Conservation (phyloP, 1,140 invertebrate genomes). For the Druon quercuslanigerum region DNA sequence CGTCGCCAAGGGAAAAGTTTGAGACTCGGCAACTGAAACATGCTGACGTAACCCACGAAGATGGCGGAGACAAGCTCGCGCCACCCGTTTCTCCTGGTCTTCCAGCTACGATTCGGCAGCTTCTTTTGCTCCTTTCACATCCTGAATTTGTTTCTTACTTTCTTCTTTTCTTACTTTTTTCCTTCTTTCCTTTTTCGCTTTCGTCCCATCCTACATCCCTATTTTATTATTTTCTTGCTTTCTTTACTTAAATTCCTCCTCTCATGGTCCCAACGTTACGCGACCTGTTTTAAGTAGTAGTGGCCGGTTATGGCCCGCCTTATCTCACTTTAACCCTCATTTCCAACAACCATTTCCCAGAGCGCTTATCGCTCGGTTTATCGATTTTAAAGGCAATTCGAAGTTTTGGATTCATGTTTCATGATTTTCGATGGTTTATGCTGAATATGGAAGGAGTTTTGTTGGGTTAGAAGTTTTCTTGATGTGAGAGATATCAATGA, state of each 20-base stretch:
- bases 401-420: neutral
- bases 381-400: slow-evolving; percentile 7
- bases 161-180: slow-evolving; percentile 51
- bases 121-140: slow-evolving; percentile 51
- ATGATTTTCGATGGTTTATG: neutral
- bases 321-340: slow-evolving; percentile 23
- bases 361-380: slow-evolving; percentile 15
- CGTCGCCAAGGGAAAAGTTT: slow-evolving; percentile 70
- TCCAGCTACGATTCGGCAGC: slow-evolving; percentile 46
- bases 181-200: slow-evolving; percentile 31
- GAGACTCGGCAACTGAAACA: slow-evolving; percentile 69
- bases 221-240: slow-evolving; percentile 20
- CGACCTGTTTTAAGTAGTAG: slow-evolving; percentile 20
- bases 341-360: slow-evolving; percentile 22
- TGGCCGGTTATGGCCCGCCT: slow-evolving; percentile 7
- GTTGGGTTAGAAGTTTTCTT: neutral
- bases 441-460: neutral
- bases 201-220: neutral
- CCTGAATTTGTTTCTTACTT: slow-evolving; percentile 45
- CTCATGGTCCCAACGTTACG: neutral
- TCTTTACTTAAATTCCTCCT: neutral
- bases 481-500: no score
- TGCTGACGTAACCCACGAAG: slow-evolving; percentile 72
- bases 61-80: slow-evolving; percentile 57
- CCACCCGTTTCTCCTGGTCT: slow-evolving; percentile 29